Percentiles rank a stretch among this genome's conserved stretches.
These are phyloP conservation scores for Actias luna DNA, from an alignment of 2,888 invertebrate species.

Conservation along the genomic window DNA sequence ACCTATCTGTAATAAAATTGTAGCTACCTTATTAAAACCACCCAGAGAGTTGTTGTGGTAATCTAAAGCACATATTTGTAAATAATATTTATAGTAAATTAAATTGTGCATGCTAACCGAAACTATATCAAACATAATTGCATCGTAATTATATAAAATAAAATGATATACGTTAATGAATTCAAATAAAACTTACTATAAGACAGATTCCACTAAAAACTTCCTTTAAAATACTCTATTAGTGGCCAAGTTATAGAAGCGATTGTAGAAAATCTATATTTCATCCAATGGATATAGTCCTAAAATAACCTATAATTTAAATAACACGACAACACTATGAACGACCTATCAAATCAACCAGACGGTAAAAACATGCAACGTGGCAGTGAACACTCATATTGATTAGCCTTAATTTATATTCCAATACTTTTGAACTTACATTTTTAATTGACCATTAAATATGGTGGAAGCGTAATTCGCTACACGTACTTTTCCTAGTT, in stretches of 20 bases:
- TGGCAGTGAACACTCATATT: conserved; percentile 35
- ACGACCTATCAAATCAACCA: conserved; percentile 26
- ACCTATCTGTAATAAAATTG: no score
- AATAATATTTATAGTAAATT: no score
- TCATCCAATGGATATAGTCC: conserved; percentile 26
- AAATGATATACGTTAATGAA: no score
- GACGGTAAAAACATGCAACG: conserved; percentile 27
- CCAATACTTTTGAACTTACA: conserved; percentile 26
- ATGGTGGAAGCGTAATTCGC: neutral
- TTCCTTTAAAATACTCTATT: neutral
- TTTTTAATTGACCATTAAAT: conserved; percentile 23
- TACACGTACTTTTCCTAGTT: neutral
- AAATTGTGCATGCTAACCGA: no score
- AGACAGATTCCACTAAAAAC: no score
- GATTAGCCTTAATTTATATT: conserved; percentile 26
- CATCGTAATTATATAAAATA: no score
- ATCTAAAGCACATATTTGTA: no score
- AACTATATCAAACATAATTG: no score
- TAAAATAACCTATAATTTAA: conserved; percentile 39
- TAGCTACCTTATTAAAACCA: no score
- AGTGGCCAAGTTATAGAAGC: neutral
- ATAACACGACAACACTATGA: conserved; percentile 31
- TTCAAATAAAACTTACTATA: no score
- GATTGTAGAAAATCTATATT: conserved; percentile 14
- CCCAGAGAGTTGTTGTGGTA: no score